Conservation (phyloP, 2,113 vertebrate species). For the Desmodus rotundus region DNA sequence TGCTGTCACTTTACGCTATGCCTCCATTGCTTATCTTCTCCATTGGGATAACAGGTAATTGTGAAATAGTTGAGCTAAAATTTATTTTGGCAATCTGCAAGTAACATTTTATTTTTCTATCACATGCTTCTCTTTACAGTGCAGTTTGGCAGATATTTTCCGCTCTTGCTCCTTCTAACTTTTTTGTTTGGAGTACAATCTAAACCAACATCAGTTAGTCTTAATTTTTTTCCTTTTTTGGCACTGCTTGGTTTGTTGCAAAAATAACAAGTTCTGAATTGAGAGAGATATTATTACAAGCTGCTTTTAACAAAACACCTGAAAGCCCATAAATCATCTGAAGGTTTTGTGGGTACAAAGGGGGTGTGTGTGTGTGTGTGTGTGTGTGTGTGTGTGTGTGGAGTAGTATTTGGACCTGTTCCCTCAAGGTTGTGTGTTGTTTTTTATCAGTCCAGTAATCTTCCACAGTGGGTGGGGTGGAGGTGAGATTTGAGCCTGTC, state of each 20-base stretch:
- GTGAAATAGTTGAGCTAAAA: neutral
- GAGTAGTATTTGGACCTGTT: neutral
- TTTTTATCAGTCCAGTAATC: neutral
- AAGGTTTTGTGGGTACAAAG: neutral
- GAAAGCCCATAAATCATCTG: neutral
- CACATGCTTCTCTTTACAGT: neutral
- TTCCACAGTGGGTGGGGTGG: neutral
- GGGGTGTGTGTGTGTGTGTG: neutral
- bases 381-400: neutral
- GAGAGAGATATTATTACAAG: neutral
- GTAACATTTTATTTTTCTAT: neutral
- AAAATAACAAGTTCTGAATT: constrained; percentile 26
- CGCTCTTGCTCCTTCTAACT: neutral
- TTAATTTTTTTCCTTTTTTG: neutral
- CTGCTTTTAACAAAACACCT: neutral
- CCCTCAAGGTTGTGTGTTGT: neutral
- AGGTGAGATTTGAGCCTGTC: neutral
- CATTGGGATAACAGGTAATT: neutral
- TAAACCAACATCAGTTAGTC: neutral
- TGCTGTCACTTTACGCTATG: neutral
- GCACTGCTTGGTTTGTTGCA: neutral
- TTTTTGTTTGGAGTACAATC: neutral
- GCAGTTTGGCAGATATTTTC: neutral
- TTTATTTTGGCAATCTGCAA: neutral
- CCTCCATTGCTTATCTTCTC: neutral